Base-by-base conservation (phyloP, 2,888 invertebrate species). In the Trypoxylon attenuatum region DNA sequence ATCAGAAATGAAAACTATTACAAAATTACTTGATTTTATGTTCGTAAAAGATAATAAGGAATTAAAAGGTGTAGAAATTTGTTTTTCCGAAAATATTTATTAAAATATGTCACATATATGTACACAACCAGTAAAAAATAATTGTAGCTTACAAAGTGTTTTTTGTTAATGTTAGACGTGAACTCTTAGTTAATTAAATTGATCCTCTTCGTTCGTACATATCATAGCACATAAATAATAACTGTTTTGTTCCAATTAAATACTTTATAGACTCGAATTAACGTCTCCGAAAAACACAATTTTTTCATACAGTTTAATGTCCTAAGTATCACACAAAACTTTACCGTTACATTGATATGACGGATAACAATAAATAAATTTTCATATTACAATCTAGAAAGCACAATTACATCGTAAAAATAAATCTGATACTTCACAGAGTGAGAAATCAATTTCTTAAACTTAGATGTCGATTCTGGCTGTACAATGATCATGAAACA, bases 261-360 rank as follows among this genome's bases (percentile, higher is more conserved):
- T 84, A 84, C 73, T 83, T 79, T 72, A 80, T 73, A 77, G 74
- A 65, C 67, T 71, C 67, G 62, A 52, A 67, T 72, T 50, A 71
- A 76, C 78, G 63, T 72, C 76, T 63, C 64, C 59, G 57, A 71
- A 72, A n/a, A 71, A 61, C 58, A 60, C 51, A 68, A 59, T 52
- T 63, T 72, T 73, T 42, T 52, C 15, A 55, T 59, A 63, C 38
- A 47, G 59, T 60, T 58, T 69, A 68, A 64, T 50, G 60, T 75
- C 74, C 81, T 83, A 82, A 82, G 77, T 83, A 84, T 83, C 84
- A 83, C 83, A 81, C 82, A 79, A 72, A 76, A 71, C 73, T 71
- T 47, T 62, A 65, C 49, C 53, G 47, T 67, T 63, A 58, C 49
- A 51, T 52, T 43, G 62, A n/a, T 67, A 69, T 63, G 54, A 54